Evolutionary conservation across 2,797 vertebrate species (phyloP).

Genomic region (Macrochelys suwanniensis): DNA sequence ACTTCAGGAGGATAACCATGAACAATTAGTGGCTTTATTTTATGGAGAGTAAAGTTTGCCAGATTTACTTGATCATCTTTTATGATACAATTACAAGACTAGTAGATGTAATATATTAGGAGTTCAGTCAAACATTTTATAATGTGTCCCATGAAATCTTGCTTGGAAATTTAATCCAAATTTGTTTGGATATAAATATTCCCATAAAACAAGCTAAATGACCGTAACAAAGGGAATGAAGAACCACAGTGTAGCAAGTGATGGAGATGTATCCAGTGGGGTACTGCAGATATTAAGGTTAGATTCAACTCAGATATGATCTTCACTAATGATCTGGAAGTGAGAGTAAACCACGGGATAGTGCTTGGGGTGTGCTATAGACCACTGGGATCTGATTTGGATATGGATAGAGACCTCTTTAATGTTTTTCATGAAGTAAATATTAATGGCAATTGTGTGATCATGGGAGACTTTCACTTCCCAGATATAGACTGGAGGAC

Average conservation of each 20-base stretch:
- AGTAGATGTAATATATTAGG: neutral
- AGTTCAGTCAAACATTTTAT: neutral
- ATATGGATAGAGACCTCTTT: too few species aligned
- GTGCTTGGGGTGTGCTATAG: too few species aligned
- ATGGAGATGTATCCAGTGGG: neutral
- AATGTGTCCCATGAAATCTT: neutral
- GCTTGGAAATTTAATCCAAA: neutral
- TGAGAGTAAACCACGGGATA: constrained; percentile 1
- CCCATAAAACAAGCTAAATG: neutral
- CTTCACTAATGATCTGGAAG: neutral
- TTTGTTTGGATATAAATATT: neutral
- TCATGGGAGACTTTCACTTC: too few species aligned
- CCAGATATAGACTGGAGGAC: too few species aligned
- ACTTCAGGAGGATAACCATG: neutral
- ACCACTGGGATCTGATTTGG: too few species aligned
- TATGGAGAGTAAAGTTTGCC: neutral
- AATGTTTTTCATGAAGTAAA: too few species aligned
- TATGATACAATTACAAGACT: neutral
- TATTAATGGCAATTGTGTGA: too few species aligned
- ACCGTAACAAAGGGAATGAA: neutral
- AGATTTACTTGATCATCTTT: neutral
- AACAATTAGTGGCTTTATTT: neutral
- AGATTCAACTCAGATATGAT: neutral
- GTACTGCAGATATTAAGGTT: neutral
- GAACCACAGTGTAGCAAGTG: neutral